phyloP scores from a whole-genome alignment of 2,113 vertebrate genomes.

The Talpa occidentalis region DNA sequence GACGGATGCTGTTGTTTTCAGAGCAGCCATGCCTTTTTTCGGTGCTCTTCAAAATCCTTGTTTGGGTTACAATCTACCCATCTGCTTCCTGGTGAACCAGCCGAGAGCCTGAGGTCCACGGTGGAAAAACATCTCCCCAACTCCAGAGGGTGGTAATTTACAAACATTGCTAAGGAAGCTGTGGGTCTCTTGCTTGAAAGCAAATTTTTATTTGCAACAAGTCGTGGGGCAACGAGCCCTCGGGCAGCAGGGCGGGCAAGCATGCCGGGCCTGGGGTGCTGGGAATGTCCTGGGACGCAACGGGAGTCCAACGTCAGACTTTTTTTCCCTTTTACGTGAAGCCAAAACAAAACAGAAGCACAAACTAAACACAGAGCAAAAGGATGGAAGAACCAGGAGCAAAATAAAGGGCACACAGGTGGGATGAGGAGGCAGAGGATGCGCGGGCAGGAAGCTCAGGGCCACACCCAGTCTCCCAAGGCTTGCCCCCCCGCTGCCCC shows the following conservation, averaged over 20 bases:
- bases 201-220: slow-evolving; percentile 14
- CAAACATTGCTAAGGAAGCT: neutral
- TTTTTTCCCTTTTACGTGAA: slow-evolving; percentile 13
- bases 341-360: slow-evolving; percentile 75
- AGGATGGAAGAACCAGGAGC: neutral
- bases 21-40: neutral
- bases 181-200: slow-evolving; percentile 63
- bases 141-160: neutral
- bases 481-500: neutral
- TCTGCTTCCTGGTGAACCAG: slow-evolving; percentile 35
- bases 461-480: neutral
- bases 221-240: slow-evolving; percentile 30
- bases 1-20: neutral
- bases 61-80: neutral
- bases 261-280: neutral
- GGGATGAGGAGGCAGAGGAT: neutral
- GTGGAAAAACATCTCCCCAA: neutral
- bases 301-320: slow-evolving; percentile 41
- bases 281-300: slow-evolving; percentile 17
- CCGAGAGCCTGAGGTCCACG: neutral
- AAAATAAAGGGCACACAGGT: slow-evolving; percentile 22
- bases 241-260: neutral
- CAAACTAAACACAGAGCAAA: slow-evolving; percentile 72
- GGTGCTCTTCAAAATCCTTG: slow-evolving; percentile 41
- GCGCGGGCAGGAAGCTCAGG: neutral